phyloP scores from a whole-genome alignment of 2,888 invertebrate genomes.

The Notocelia uddmanniana region DNA sequence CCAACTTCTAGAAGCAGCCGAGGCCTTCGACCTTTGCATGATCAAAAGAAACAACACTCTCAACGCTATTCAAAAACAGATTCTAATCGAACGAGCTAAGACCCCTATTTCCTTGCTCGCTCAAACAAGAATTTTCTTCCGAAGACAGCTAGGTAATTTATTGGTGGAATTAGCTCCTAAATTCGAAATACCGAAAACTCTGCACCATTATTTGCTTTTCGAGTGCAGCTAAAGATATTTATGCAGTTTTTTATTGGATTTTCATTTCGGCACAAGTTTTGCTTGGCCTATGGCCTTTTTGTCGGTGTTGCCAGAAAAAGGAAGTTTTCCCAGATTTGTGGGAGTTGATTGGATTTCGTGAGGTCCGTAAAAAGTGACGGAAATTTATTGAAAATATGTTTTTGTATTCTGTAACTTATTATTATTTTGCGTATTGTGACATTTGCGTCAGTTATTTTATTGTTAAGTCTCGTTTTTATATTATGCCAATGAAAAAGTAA shows the following conservation, averaged over 20 bases:
- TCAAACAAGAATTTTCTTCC: slow-evolving; percentile 87
- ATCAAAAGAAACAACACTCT: slow-evolving; percentile 90
- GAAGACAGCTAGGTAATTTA: slow-evolving; percentile 85
- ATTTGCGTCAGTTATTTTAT: slow-evolving; percentile 16
- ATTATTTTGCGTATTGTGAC: slow-evolving; percentile 5
- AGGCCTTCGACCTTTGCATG: slow-evolving; percentile 92
- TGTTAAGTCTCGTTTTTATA: neutral
- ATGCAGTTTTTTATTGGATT: slow-evolving; percentile 50
- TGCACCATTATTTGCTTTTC: slow-evolving; percentile 89
- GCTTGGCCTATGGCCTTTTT: slow-evolving; percentile 53
- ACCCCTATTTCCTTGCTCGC: slow-evolving; percentile 89
- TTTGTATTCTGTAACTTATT: slow-evolving; percentile 31
- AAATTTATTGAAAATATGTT: slow-evolving; percentile 17
- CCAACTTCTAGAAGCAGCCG: slow-evolving; percentile 90
- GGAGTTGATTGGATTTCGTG: slow-evolving; percentile 48
- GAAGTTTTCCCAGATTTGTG: slow-evolving; percentile 43
- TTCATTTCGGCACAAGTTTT: slow-evolving; percentile 54
- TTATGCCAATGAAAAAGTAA: neutral
- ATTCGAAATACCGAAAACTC: slow-evolving; percentile 87
- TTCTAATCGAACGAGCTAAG: slow-evolving; percentile 88
- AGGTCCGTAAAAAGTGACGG: slow-evolving; percentile 13
- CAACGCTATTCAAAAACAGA: slow-evolving; percentile 87
- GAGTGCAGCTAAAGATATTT: slow-evolving; percentile 83
- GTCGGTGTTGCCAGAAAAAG: slow-evolving; percentile 53
- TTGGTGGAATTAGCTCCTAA: slow-evolving; percentile 84